Evolutionary conservation across 1,140 invertebrate species (phyloP), one percentile per base, ranked within the genome.

Genomic region (Mya arenaria): DNA sequence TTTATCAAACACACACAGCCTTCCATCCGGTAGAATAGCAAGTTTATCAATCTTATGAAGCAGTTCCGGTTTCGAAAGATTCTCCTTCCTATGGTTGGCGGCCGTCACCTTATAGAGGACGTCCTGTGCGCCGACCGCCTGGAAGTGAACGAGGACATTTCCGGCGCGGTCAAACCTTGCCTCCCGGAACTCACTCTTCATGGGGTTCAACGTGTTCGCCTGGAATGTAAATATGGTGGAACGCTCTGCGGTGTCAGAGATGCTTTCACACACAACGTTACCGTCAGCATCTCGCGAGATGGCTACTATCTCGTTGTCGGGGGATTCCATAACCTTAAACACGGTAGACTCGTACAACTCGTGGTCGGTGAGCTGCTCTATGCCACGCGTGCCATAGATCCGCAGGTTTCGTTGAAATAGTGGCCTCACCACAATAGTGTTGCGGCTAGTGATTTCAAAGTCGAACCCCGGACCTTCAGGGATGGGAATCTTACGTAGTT

Each of bases 391-490:
- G 5, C 55, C n/a, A 44, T 80, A 80, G 15, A 80, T 69, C 25
- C 71, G 66, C 19, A 80, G 28, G 34, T 69, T 37, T 0, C 55
- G 65, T 44, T 66, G 63, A 4, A 71, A 39, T 1, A 34, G 55
- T 30, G 77, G 55, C 15, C 68, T 80, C 10, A 80, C 36, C 3
- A 71, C 65, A 0, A 80, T 80, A 13, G 44, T 17, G 30, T 66
- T 65, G 15, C 56, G 48, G 34, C 30, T 69, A 2, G 52, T 80
- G 37, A 80, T 71, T 17, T 80, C 77, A 62, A 80, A 80, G 56
- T 80, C 77, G 62, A 80, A 80, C 1, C 77, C 65, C 28, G 77
- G 77, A n/a, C 77, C 77, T 62, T 80, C 77, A 10, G 77, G 77
- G 32, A 80, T 80, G 28, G 77, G 77, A 15, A 80, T 39, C 37